Evolutionary conservation across 2,888 invertebrate species (phyloP).

Genomic region (Stegana nigrithorax): DNA sequence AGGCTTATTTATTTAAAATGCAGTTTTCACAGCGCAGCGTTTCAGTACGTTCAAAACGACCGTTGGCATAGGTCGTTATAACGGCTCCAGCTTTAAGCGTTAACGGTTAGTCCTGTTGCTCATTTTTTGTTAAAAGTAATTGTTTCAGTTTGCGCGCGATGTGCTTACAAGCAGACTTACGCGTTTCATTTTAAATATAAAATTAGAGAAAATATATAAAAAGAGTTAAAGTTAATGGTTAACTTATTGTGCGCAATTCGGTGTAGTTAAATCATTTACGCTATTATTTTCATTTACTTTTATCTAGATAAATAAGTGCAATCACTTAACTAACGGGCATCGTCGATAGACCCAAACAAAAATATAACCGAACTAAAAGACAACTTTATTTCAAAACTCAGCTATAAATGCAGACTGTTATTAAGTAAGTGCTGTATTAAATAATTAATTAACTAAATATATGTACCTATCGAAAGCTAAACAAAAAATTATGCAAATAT

Average conservation of each 20-base stretch:
- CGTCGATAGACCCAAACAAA: constrained; percentile 3
- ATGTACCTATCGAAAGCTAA: neutral
- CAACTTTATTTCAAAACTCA: constrained; percentile 43
- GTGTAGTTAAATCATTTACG: neutral
- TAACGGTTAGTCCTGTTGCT: neutral
- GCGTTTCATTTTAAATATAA: neutral
- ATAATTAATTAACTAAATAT: constrained; percentile 4
- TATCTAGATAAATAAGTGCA: constrained; percentile 9
- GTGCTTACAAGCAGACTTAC: neutral
- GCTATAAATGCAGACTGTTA: constrained; percentile 67
- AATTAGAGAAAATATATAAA: neutral
- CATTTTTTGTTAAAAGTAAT: neutral
- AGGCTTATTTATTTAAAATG: neutral
- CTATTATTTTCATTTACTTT: neutral
- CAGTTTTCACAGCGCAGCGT: neutral
- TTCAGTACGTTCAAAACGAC: constrained; percentile 5
- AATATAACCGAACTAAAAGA: constrained; percentile 15
- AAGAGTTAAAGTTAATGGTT: neutral
- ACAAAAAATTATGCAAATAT: constrained; percentile 11
- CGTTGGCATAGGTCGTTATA: constrained; percentile 1
- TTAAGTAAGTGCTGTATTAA: constrained; percentile 58
- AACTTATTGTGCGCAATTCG: neutral
- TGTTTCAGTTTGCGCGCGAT: neutral
- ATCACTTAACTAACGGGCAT: constrained; percentile 1
- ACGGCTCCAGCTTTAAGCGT: neutral